Conservation (phyloP, 1,140 invertebrate genomes). For the Conus ventricosus region DNA sequence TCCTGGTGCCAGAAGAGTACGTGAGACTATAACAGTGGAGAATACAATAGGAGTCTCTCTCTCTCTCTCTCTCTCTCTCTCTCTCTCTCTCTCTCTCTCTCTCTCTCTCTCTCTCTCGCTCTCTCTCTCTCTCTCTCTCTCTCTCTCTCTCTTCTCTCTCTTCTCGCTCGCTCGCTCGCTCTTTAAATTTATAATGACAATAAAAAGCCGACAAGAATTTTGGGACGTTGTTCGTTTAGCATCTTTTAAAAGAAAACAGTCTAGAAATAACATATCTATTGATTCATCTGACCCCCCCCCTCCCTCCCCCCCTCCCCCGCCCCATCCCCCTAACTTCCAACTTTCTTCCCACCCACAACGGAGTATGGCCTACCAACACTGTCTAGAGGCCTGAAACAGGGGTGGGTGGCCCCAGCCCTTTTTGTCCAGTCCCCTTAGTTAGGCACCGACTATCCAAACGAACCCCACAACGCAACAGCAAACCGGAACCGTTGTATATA, state of each 20-base stretch:
- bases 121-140: constrained; percentile 27
- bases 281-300: background rate
- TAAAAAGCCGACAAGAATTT: background rate
- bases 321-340: background rate
- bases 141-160: constrained; percentile 9
- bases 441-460: no score
- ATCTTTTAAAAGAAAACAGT: background rate
- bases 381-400: no score
- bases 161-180: no score
- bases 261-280: background rate
- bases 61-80: constrained; percentile 25
- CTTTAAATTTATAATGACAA: background rate
- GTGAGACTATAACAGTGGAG: no score
- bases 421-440: no score
- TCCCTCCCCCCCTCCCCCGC: background rate
- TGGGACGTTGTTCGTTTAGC: background rate
- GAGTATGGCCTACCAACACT: no score
- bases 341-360: no score
- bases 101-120: constrained; percentile 12
- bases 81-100: constrained; percentile 22
- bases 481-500: no score
- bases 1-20: no score
- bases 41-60: background rate
- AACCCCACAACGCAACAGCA: no score
- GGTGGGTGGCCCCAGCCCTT: no score